phyloP scores from a whole-genome alignment of 2,888 invertebrate genomes.

The Erebia aethiops region DNA sequence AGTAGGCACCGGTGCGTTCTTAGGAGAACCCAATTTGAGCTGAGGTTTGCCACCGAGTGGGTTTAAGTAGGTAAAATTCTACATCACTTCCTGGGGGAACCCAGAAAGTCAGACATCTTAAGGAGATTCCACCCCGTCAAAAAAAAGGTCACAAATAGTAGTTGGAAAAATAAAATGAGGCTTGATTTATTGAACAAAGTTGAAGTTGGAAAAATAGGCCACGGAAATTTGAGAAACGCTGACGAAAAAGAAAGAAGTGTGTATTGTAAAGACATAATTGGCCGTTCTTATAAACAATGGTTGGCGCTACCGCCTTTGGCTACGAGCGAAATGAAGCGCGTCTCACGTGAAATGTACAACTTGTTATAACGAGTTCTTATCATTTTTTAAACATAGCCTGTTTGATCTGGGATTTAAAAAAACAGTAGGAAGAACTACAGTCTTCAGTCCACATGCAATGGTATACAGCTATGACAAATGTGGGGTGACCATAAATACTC shows the following conservation, averaged over 20 bases:
- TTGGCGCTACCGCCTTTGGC: slow-evolving; percentile 68
- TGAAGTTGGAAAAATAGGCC: not conserved
- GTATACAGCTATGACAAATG: no score
- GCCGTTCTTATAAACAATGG: slow-evolving; percentile 72
- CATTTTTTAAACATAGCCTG: slow-evolving; percentile 32
- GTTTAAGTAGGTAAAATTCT: no score
- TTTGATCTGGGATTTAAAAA: slow-evolving; percentile 44
- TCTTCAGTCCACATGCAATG: no score
- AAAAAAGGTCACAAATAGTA: not conserved
- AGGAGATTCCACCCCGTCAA: no score
- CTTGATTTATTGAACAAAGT: no score
- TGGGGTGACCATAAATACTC: no score
- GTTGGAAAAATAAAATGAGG: not conserved
- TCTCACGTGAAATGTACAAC: slow-evolving; percentile 59
- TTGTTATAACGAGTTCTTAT: slow-evolving; percentile 51
- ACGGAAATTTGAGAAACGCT: slow-evolving; percentile 6
- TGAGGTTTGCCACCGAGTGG: no score
- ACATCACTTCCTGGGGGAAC: no score
- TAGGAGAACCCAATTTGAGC: no score
- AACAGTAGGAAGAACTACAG: not conserved
- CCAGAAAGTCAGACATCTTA: no score
- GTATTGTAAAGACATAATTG: slow-evolving; percentile 74
- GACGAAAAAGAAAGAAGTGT: slow-evolving; percentile 54
- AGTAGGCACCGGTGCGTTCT: no score
- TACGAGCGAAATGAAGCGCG: slow-evolving; percentile 70